Percentiles rank a stretch among this genome's conserved stretches.
phyloP scores from a whole-genome alignment of 2,888 invertebrate species.

The Aphrophora alni region DNA sequence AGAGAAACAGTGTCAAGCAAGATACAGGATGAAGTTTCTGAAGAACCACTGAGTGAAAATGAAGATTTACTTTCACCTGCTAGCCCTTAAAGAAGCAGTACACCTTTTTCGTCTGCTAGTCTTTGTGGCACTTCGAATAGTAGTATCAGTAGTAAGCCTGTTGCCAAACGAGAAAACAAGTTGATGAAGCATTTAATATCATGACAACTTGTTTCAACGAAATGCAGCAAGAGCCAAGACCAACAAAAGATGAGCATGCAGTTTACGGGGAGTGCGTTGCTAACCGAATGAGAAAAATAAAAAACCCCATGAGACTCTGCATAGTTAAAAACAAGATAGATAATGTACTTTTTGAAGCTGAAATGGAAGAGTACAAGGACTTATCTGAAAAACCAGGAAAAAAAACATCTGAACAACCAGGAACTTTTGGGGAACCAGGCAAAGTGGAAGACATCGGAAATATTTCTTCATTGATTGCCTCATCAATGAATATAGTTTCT shows the following conservation, averaged over 20 bases:
- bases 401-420: no score
- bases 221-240: background rate
- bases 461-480: no score
- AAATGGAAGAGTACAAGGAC: background rate
- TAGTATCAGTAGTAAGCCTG: background rate
- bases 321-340: background rate
- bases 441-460: no score
- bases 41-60: background rate
- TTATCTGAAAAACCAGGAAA: background rate
- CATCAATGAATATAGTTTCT: no score
- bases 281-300: background rate
- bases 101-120: background rate
- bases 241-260: background rate
- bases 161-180: background rate
- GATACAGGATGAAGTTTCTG: background rate
- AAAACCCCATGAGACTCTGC: background rate
- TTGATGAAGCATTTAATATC: conserved; percentile 2
- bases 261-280: background rate
- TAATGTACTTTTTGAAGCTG: background rate
- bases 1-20: background rate
- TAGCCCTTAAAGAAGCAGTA: background rate
- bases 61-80: background rate
- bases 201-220: background rate
- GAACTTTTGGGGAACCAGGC: no score
- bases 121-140: background rate